These are phyloP conservation scores for Pomatostomus ruficeps DNA, from an alignment of 2,113 vertebrate species.

Conservation along the genomic window DNA sequence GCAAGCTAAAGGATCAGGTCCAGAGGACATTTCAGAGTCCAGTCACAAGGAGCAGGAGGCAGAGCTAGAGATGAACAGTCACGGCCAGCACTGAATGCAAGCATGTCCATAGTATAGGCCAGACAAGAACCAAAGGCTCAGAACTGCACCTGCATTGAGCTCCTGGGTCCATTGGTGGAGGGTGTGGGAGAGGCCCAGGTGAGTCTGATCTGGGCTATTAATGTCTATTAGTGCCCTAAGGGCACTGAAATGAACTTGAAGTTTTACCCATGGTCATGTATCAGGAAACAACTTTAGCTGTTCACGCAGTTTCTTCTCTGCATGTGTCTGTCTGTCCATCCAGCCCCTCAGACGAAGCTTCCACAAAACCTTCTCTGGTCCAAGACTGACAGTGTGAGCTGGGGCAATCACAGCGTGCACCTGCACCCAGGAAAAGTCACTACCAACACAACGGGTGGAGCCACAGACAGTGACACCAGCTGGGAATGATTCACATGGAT, in stretches of 20 bases:
- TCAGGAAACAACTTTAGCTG: background rate
- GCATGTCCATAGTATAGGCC: fast-evolving
- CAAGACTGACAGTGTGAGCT: background rate
- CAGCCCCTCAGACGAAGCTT: background rate
- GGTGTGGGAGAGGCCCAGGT: background rate
- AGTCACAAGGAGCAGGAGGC: background rate
- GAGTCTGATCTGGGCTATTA: background rate
- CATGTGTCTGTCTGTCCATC: too few relatives aligned
- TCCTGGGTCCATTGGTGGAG: background rate
- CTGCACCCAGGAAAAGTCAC: background rate
- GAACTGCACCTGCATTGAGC: background rate
- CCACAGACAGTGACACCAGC: background rate
- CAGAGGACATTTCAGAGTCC: background rate
- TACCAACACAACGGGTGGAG: background rate
- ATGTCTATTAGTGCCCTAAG: background rate
- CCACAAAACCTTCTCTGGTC: background rate
- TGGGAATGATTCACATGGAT: background rate
- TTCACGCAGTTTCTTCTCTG: background rate
- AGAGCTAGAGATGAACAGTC: background rate
- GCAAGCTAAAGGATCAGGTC: background rate
- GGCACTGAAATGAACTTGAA: background rate
- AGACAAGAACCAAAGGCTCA: background rate
- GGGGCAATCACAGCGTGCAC: background rate
- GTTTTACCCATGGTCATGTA: background rate
- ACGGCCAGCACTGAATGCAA: background rate